These are phyloP conservation scores for Asbolus verrucosus DNA, from an alignment of 1,140 invertebrate genomes.

Conservation along the genomic window DNA sequence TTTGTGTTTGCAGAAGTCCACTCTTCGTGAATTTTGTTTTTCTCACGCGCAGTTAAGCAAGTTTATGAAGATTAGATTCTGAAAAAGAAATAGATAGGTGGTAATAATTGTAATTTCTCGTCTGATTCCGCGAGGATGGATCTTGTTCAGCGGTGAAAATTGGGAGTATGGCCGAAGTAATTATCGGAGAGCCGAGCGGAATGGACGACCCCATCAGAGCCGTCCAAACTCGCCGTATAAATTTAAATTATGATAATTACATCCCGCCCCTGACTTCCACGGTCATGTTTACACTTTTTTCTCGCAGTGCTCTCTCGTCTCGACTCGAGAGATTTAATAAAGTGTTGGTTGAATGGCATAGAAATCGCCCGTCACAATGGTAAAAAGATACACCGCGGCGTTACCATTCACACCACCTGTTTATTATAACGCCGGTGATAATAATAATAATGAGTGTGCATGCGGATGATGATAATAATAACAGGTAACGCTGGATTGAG, in stretches of 20 bases:
- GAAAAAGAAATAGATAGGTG: conserved; percentile 17
- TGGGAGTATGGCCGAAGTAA: conserved; percentile 38
- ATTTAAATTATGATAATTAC: conserved; percentile 40
- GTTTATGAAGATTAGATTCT: conserved; percentile 22
- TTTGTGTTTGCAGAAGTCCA: no score
- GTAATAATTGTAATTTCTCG: conserved; percentile 24
- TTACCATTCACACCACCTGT: conserved; percentile 36
- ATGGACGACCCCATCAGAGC: conserved; percentile 34
- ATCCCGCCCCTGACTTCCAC: conserved; percentile 36
- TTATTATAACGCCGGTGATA: conserved; percentile 34
- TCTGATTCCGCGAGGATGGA: conserved; percentile 23
- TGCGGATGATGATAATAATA: conserved; percentile 35
- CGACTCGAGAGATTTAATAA: conserved; percentile 39
- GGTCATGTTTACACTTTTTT: conserved; percentile 39
- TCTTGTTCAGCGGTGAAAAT: conserved; percentile 28
- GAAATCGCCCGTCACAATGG: conserved; percentile 36
- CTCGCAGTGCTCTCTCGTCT: conserved; percentile 28
- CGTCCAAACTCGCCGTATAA: conserved; percentile 38
- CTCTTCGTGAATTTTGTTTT: no score
- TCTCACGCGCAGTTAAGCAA: not conserved
- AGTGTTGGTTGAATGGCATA: conserved; percentile 34
- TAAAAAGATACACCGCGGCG: conserved; percentile 38
- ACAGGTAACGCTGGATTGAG: conserved; percentile 34
- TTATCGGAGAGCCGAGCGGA: conserved; percentile 33
- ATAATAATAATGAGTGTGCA: conserved; percentile 38